Base-by-base conservation (phyloP, 2,888 invertebrate species). In the Drosophila siamana region DNA sequence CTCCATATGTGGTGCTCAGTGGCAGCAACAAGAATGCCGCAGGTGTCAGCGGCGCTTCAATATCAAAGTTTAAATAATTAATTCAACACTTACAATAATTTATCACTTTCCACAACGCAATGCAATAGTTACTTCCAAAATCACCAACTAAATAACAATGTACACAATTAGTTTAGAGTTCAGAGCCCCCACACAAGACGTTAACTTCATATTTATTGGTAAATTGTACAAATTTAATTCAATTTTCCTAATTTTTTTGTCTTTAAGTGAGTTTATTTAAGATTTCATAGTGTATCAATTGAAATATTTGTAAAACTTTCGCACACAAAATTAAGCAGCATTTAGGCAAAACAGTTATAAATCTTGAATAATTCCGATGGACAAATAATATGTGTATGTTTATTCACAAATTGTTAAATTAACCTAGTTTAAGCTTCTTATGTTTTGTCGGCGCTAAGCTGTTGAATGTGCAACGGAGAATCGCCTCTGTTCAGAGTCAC, bases 1-100 rank as follows among this genome's bases (percentile, higher is more conserved):
- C 97, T 26, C 96, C 99, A 0, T 99, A 95, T 92, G 95, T 99
- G 79, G 96, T 99, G 74, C 94, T 99, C 43, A 98, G 97, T 91
- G 99, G 99, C 55, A 95, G 95, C 90, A 97, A 97, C 93, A 95
- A 95, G 79, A 93, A 94, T 3, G 77, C 89, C 3, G 74, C 85
- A 1, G 80, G 82, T 36, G 79, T 90, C n/a, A 82, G 86, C 59
- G 89, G 92, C 40, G 79, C 89, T 15, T 90, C 89, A 41, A 91
- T 92, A 80, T 89, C 91, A 38, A 92, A 92, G 78, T 91, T 91
- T 73, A 92, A 92, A 71, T 91, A 90, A 65, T 40, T 24, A 15
- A 19, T 38, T 13, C n/a, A 5, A n/a, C n/a, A 13, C 30, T 44
- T 19, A 33, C 11, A 13, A 9, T 11, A 26, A 24, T 44, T 13